Conservation (phyloP, 2,113 vertebrate species). For the Phyllostomus hastatus region DNA sequence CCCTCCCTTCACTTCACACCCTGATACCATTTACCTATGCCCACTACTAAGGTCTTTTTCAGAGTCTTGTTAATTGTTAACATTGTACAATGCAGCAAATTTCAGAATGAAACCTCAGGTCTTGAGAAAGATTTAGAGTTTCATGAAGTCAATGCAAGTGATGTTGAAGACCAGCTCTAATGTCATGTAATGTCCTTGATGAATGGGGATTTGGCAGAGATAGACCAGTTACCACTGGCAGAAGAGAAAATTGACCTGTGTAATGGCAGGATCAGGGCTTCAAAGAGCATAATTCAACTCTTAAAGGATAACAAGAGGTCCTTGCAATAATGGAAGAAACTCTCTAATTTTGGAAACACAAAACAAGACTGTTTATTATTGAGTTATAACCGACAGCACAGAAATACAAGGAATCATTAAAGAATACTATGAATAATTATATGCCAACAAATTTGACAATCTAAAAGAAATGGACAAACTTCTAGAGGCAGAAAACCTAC, state of each 20-base stretch:
- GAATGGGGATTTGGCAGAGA: conserved; percentile 42
- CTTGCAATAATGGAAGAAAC: conserved; percentile 59
- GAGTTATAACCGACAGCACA: not conserved
- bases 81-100: not conserved
- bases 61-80: conserved; percentile 7
- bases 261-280: conserved; percentile 60
- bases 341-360: conserved; percentile 55
- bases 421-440: not conserved
- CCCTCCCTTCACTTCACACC: not conserved
- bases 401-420: not conserved
- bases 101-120: not conserved
- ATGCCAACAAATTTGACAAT: not conserved
- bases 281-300: conserved; percentile 59
- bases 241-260: conserved; percentile 46
- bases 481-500: not conserved
- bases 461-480: not conserved
- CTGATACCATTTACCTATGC: not conserved
- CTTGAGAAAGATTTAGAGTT: conserved; percentile 46
- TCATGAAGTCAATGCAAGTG: conserved; percentile 46
- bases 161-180: conserved; percentile 30
- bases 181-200: conserved; percentile 34
- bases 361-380: conserved; percentile 26
- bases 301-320: conserved; percentile 51
- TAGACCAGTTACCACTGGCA: conserved; percentile 20
- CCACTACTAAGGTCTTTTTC: not conserved